Percentiles rank a stretch among this genome's conserved stretches.
These are phyloP conservation scores for Smittia aterrima DNA, from an alignment of 2,888 invertebrate species.

Conservation along the genomic window DNA sequence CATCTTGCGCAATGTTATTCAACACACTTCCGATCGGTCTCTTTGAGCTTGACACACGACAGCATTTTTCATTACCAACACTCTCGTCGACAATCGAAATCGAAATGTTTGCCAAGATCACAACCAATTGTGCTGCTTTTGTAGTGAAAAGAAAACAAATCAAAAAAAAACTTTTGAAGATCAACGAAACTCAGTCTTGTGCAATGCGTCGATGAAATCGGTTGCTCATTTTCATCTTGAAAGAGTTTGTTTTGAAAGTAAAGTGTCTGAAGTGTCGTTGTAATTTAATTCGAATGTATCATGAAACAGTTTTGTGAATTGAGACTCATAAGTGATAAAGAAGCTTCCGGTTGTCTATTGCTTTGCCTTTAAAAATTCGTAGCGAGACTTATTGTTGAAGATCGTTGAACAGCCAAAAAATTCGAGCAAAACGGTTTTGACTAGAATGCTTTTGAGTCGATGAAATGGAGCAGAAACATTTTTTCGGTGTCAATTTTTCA, in stretches of 20 bases:
- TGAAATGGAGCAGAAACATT: constrained; percentile 10
- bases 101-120: neutral
- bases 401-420: neutral
- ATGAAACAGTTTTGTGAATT: no score
- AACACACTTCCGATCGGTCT: no score
- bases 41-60: no score
- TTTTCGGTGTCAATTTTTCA: constrained; percentile 15
- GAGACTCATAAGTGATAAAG: no score
- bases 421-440: no score
- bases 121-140: no score
- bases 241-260: no score
- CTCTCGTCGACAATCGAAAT: neutral
- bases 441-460: neutral
- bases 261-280: no score
- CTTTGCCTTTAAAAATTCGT: neutral
- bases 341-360: no score
- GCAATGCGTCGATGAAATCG: neutral
- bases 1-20: no score
- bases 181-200: neutral
- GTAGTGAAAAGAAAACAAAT: neutral
- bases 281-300: no score
- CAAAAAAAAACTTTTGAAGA: neutral
- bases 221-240: neutral
- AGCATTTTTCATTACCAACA: no score
- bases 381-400: neutral